phyloP scores from a whole-genome alignment of 1,140 invertebrate species.

The Papilio machaon region DNA sequence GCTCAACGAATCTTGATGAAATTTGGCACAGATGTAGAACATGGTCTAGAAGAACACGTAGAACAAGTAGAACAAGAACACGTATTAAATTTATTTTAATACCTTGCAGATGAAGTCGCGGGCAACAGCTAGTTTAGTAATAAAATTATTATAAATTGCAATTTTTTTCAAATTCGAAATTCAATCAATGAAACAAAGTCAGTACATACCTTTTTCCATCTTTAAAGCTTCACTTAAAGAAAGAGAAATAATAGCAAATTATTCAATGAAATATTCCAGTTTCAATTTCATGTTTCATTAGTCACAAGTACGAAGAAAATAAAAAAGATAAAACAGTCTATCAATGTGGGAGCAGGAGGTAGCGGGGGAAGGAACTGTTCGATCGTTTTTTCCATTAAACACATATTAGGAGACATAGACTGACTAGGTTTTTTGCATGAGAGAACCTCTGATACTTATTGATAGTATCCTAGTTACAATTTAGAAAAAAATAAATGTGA shows the following conservation, averaged over 20 bases:
- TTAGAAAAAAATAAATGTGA: too few species aligned
- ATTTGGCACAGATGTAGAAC: too few species aligned
- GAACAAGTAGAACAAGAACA: too few species aligned
- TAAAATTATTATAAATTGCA: too few species aligned
- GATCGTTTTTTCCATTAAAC: background rate
- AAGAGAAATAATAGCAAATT: background rate
- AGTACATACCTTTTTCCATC: background rate
- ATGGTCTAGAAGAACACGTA: too few species aligned
- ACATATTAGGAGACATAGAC: background rate
- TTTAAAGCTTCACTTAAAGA: background rate
- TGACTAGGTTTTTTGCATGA: background rate
- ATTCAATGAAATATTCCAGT: background rate
- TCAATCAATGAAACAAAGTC: background rate
- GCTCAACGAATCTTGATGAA: too few species aligned
- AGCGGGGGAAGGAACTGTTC: background rate
- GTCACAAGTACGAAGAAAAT: background rate
- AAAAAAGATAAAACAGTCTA: slow-evolving; percentile 21
- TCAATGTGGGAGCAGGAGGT: background rate
- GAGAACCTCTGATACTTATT: too few species aligned
- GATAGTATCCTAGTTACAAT: too few species aligned
- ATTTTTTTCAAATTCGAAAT: background rate
- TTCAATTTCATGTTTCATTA: slow-evolving; percentile 14
- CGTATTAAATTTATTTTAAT: too few species aligned
- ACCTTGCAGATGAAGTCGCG: too few species aligned
- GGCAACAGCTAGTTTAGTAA: too few species aligned